These are phyloP conservation scores for Marmota flaviventris DNA, from an alignment of 2,113 vertebrate genomes.

Conservation along the genomic window DNA sequence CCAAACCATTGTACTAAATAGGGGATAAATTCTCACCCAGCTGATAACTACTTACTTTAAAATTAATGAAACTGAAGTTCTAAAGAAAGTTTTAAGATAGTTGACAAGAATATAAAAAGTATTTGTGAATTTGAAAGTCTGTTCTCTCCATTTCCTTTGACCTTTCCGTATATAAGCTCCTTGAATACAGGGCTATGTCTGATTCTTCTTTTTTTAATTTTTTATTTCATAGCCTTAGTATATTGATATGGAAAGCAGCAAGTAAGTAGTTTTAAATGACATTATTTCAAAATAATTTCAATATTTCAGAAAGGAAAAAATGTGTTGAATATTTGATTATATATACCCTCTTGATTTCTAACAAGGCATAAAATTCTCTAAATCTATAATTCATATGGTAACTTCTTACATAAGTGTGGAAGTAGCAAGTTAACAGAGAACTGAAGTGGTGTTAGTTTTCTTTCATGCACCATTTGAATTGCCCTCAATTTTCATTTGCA, in stretches of 20 bases:
- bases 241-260: neutral
- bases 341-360: neutral
- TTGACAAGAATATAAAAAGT: neutral
- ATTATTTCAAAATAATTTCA: slow-evolving; percentile 22
- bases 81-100: neutral
- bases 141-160: neutral
- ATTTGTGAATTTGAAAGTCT: neutral
- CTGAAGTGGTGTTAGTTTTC: neutral
- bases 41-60: neutral
- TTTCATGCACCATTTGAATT: slow-evolving; percentile 41
- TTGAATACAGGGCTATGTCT: neutral
- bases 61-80: neutral
- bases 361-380: slow-evolving; percentile 17
- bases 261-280: neutral
- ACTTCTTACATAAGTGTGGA: slow-evolving; percentile 39
- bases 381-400: slow-evolving; percentile 13
- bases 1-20: neutral
- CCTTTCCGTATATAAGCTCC: neutral
- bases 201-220: neutral
- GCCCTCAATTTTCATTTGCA: slow-evolving; percentile 36
- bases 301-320: slow-evolving; percentile 25
- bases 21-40: neutral
- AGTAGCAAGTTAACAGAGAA: slow-evolving; percentile 41
- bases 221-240: neutral
- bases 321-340: slow-evolving; percentile 42